A percentile compares a stretch with the other conserved stretches of the same genome.
Evolutionary conservation across 2,888 invertebrate genomes (phyloP).

Genomic region (Apomyelois bistriatella): DNA sequence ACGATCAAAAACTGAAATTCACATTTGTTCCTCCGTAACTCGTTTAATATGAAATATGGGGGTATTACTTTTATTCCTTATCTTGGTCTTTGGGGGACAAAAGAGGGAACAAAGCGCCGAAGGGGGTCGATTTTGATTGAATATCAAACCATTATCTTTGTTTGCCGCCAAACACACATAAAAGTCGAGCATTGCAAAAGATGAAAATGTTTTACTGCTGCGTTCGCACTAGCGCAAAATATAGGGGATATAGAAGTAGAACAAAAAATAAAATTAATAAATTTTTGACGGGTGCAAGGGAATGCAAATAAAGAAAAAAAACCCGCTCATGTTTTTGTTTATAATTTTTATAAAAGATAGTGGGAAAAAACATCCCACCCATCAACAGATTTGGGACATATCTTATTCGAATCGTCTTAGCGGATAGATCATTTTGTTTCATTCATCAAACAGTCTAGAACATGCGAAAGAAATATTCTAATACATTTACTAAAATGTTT

Average conservation of each 20-base stretch:
- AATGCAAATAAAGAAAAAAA: too few species aligned
- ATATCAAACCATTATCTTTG: slow-evolving; percentile 8
- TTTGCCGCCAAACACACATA: slow-evolving; percentile 5
- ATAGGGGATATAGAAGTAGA: background rate
- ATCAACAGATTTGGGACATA: too few species aligned
- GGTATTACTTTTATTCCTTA: background rate
- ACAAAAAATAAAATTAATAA: too few species aligned
- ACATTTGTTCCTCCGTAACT: background rate
- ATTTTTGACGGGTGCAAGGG: too few species aligned
- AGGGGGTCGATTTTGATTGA: slow-evolving; percentile 4
- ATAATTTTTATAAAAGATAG: too few species aligned
- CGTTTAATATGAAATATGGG: background rate
- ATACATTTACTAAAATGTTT: too few species aligned
- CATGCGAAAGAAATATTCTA: too few species aligned
- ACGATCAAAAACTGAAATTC: background rate
- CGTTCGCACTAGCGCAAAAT: background rate
- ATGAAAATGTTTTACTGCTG: background rate
- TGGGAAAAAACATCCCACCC: too few species aligned
- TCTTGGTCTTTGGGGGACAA: background rate
- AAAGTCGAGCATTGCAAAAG: background rate
- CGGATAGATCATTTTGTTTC: too few species aligned
- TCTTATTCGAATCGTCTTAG: too few species aligned
- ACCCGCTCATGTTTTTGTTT: too few species aligned
- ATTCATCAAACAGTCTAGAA: too few species aligned
- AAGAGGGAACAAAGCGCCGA: background rate